Percentiles rank a stretch among this genome's conserved stretches.
These are phyloP conservation scores for Momotus momota DNA, from an alignment of 2,797 vertebrate species.

Conservation along the genomic window DNA sequence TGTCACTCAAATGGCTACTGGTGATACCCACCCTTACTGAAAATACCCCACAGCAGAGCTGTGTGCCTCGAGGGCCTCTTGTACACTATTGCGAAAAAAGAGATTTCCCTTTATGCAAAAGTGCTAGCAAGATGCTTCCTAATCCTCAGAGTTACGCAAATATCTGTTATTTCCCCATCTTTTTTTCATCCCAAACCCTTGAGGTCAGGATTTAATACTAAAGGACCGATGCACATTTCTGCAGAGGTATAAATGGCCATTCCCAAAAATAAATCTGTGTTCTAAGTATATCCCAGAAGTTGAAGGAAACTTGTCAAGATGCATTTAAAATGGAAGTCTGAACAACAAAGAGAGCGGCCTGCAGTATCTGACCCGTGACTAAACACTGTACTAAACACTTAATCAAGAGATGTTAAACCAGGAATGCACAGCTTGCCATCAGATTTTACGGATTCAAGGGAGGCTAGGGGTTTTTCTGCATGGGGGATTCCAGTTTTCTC, in stretches of 20 bases:
- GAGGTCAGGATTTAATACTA: background rate
- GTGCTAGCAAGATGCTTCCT: background rate
- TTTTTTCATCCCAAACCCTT: background rate
- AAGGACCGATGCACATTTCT: background rate
- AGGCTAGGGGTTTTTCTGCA: background rate
- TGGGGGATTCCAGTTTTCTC: background rate
- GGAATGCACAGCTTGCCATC: background rate
- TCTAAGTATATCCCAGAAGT: background rate
- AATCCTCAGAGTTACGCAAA: background rate
- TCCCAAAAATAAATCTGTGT: background rate
- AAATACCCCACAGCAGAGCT: background rate
- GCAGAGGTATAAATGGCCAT: background rate
- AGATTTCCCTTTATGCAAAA: background rate
- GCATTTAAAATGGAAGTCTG: background rate
- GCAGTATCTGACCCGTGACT: background rate
- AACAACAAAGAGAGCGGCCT: background rate
- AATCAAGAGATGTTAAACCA: background rate
- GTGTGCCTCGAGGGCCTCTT: background rate
- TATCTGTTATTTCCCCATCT: background rate
- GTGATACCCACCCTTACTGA: background rate
- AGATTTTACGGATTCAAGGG: background rate
- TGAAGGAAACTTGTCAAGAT: slow-evolving; percentile 33
- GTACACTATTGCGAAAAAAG: background rate
- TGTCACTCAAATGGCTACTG: rapidly evolving
- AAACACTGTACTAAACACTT: background rate